Percentiles rank a stretch among this genome's conserved stretches.
Conservation (phyloP, 2,888 invertebrate genomes). For the Litoditis marina region DNA sequence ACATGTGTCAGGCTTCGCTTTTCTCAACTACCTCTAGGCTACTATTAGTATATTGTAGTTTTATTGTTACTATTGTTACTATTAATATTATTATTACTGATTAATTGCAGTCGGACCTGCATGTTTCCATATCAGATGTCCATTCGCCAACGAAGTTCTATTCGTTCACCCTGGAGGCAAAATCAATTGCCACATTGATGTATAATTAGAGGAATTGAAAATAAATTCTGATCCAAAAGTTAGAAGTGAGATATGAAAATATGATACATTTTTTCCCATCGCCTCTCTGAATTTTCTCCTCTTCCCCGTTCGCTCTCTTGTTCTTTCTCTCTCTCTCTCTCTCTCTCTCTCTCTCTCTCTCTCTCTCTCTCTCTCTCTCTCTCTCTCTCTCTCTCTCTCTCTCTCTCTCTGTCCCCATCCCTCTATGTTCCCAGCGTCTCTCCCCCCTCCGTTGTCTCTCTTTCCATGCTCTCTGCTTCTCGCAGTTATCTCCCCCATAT, state of each 20-base stretch:
- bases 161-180: conserved; percentile 14
- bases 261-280: no score
- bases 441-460: no score
- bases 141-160: not conserved
- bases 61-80: no score
- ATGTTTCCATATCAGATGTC: conserved; percentile 6
- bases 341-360: not conserved
- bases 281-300: no score
- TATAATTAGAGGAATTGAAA: not conserved
- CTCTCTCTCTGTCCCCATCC: not conserved
- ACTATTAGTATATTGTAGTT: no score
- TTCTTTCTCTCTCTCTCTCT: no score
- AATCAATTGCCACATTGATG: conserved; percentile 7
- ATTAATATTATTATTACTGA: no score
- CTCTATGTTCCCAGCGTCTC: not conserved
- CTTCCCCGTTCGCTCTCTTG: no score
- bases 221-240: no score
- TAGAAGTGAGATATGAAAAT: no score
- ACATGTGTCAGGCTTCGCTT: no score
- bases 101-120: conserved; percentile 1
- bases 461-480: not conserved
- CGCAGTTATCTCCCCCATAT: not conserved
- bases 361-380: not conserved
- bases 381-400: not conserved
- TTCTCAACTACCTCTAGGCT: no score